A percentile compares a stretch with the other conserved stretches of the same genome.
These are phyloP conservation scores for Caenorhabditis inopinata DNA, from an alignment of 1,140 invertebrate genomes.

Conservation along the genomic window DNA sequence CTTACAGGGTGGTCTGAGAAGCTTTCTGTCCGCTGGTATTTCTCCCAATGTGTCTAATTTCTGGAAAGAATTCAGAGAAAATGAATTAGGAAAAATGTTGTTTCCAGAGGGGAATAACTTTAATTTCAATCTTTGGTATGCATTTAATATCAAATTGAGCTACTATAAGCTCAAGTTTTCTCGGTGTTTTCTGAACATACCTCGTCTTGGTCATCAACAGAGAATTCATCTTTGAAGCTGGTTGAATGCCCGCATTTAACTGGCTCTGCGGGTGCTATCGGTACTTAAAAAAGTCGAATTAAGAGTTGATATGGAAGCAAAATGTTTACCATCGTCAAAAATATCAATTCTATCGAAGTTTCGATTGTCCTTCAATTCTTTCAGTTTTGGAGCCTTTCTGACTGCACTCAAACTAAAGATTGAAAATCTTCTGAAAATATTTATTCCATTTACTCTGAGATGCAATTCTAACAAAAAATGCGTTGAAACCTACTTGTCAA, in stretches of 20 bases:
- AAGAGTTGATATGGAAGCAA: no score
- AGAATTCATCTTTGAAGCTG: background rate
- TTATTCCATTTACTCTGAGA: no score
- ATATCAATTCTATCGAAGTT: slow-evolving; percentile 2
- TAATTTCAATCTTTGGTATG: no score
- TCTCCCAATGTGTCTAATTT: slow-evolving; percentile 6
- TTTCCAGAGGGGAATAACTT: no score
- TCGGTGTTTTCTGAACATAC: background rate
- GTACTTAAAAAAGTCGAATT: no score
- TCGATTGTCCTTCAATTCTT: background rate
- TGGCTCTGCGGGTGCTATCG: no score
- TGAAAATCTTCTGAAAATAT: background rate
- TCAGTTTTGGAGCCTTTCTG: background rate
- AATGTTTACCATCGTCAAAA: background rate
- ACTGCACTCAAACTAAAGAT: background rate
- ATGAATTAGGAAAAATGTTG: no score
- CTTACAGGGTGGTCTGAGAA: background rate
- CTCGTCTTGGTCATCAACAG: slow-evolving; percentile 9
- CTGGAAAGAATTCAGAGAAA: background rate
- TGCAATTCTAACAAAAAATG: background rate
- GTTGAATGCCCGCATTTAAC: background rate
- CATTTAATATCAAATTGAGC: no score
- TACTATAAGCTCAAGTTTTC: no score
- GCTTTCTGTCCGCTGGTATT: background rate
- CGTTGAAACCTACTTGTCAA: background rate